Evolutionary conservation across 2,797 vertebrate genomes (phyloP), one percentile per base, ranked within the genome.

Genomic region (Rhinella marina): DNA sequence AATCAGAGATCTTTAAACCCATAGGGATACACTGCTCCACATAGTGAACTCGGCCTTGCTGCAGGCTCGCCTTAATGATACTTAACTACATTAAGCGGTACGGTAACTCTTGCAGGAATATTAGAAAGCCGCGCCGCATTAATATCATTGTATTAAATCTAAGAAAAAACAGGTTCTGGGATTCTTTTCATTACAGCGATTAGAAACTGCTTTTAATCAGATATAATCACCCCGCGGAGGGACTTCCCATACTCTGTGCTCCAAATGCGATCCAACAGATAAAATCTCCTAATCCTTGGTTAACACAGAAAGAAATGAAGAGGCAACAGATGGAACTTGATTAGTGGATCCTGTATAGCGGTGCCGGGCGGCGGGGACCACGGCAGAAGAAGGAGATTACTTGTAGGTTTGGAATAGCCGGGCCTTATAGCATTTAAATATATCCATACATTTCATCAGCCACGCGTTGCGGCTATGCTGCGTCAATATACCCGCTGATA

Each of bases 251-350:
- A 70, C 50, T 62, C 82, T 50, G 52, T 81, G 85, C 78, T 61
- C 62, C n/a, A 80, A 83, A 77, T 84, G 76, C 66, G 59, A 84
- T 84, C 72, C 76, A 61, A 54, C 56, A 85, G 76, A 17, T 23
- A 4, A 25, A 85, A 79, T 82, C 88, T 83, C 91, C 88, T 95
- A 96, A 95, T 96, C 95, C 93, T 92, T 90, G 92, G 91, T 94
- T 95, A 93, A 94, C 92, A 91, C 91, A 92, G 93, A 95, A 95
- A 94, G 94, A 95, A 95, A 94, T 93, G 91, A 93, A 93, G 91
- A 92, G 92, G 92, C 92, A 96, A 93, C 94, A 95, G 94, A 95
- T 95, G 94, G 95, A 94, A 94, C 92, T 94, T 95, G 94, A 95
- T 95, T 94, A 95, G 94, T 95, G 94, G 19, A 17, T n/a, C 91